Base-by-base conservation (phyloP, 2,888 invertebrate genomes). In the Melikaiella ostensackeni region DNA sequence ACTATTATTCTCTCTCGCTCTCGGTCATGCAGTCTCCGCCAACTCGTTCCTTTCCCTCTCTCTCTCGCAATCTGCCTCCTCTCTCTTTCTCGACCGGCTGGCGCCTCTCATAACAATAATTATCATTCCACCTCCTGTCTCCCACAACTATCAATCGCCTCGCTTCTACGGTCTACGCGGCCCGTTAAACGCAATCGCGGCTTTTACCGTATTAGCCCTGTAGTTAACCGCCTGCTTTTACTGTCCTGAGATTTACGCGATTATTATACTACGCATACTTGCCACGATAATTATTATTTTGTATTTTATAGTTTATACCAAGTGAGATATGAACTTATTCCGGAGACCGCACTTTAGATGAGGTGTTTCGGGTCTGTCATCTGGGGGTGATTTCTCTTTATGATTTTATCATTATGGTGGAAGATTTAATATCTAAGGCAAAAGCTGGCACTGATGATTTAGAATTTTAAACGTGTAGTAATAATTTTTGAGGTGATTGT, bases 31-130 rank as follows among this genome's bases (percentile, higher is more conserved):
- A 77, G 78, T 79, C 81, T 81, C 82, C 70, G 79, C 79, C 80
- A 57, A 80, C 75, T 77, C 70, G 80, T 79, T 76, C 50, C 75
- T 77, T 38, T 57, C 74, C 75, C 55, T 75, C 76, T 13, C 76
- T 70, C 78, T 50, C 77, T 73, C 66, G 74, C 77, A 78, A 82
- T 70, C 27, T 27, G 55, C 80, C 77, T 83, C 75, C 80, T 84
- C 83, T 84, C 80, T 80, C 80, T 77, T 82, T 78, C 80, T 77
- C 80, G 81, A 80, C 82, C 82, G 59, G 59, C 87, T 88, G 89
- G 86, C 87, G 88, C 88, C 89, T 85, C 85, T 85, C 83, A 74
- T 84, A 86, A 89, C 84, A 84, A 89, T 87, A 85, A 89, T 89
- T 88, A 88, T 87, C 86, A 84, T 85, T 86, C 84, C 80, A 79